Percentiles rank a stretch among this genome's conserved stretches.
These are phyloP conservation scores for Epirrita christyi DNA, from an alignment of 2,888 invertebrate genomes.

Conservation along the genomic window DNA sequence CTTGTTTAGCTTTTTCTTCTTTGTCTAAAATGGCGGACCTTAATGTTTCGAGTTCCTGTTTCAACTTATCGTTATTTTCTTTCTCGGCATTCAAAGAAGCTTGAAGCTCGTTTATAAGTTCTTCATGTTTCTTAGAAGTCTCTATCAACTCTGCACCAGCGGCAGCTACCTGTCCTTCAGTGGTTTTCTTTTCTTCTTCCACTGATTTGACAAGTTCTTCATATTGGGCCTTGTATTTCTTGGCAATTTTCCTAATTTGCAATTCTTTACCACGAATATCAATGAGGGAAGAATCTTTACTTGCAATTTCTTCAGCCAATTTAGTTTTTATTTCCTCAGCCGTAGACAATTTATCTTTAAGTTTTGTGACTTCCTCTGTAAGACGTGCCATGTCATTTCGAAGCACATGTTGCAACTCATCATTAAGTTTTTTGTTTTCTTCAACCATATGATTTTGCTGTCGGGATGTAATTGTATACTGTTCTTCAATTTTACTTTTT, in stretches of 20 bases:
- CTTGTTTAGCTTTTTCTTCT: conserved; percentile 87
- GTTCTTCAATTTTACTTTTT: conserved; percentile 88
- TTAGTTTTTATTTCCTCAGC: conserved; percentile 86
- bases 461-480: conserved; percentile 84
- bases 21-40: conserved; percentile 84
- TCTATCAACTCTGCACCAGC: conserved; percentile 74
- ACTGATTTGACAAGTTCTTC: conserved; percentile 89
- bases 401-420: conserved; percentile 84
- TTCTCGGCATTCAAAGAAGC: conserved; percentile 74
- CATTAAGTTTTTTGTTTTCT: conserved; percentile 87
- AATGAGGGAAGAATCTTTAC: conserved; percentile 87
- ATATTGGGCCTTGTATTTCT: conserved; percentile 95
- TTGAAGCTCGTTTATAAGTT: conserved; percentile 72
- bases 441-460: conserved; percentile 85
- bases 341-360: conserved; percentile 84
- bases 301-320: conserved; percentile 86
- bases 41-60: conserved; percentile 86
- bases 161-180: conserved; percentile 82
- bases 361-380: conserved; percentile 86
- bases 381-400: conserved; percentile 85
- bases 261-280: conserved; percentile 89
- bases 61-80: conserved; percentile 86
- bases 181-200: conserved; percentile 86
- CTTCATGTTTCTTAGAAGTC: conserved; percentile 81
- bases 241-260: conserved; percentile 94